phyloP scores from a whole-genome alignment of 2,888 invertebrate species.

The Erebia ligea region DNA sequence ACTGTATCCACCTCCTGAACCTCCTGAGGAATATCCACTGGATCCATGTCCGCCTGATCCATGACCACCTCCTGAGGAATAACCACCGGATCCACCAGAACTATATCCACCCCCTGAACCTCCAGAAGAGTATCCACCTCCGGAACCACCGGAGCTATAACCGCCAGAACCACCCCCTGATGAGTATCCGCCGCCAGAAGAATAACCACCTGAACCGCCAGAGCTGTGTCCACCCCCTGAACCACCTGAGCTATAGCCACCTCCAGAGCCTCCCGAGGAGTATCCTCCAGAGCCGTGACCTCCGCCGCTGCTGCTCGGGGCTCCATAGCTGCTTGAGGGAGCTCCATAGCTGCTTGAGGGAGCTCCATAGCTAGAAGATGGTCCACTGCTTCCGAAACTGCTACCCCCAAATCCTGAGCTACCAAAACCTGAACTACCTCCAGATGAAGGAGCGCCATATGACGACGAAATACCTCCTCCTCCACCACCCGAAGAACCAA shows the following conservation, averaged over 20 bases:
- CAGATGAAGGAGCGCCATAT: constrained; percentile 64
- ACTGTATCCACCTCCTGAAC: constrained; percentile 34
- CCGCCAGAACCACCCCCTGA: neutral
- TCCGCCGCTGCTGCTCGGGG: constrained; percentile 68
- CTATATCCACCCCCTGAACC: constrained; percentile 1
- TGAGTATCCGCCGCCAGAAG: neutral
- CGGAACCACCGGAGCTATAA: neutral
- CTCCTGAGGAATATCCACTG: constrained; percentile 44
- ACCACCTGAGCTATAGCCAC: neutral
- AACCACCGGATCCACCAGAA: constrained; percentile 51
- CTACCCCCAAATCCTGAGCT: constrained; percentile 42
- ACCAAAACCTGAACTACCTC: constrained; percentile 49
- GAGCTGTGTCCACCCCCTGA: neutral
- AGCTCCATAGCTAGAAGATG: constrained; percentile 69
- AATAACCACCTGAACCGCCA: neutral
- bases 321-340: constrained; percentile 52
- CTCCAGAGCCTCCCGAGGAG: constrained; percentile 56
- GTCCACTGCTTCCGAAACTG: constrained; percentile 54
- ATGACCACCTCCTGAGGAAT: constrained; percentile 42
- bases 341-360: constrained; percentile 1
- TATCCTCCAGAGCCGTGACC: constrained; percentile 45
- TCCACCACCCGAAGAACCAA: constrained; percentile 31
- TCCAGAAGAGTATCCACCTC: neutral
- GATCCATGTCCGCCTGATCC: constrained; percentile 38
- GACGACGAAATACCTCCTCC: constrained; percentile 56